Percentiles rank a stretch among this genome's conserved stretches.
Evolutionary conservation across 1,140 invertebrate genomes (phyloP).

Genomic region (Bombus ignitus): DNA sequence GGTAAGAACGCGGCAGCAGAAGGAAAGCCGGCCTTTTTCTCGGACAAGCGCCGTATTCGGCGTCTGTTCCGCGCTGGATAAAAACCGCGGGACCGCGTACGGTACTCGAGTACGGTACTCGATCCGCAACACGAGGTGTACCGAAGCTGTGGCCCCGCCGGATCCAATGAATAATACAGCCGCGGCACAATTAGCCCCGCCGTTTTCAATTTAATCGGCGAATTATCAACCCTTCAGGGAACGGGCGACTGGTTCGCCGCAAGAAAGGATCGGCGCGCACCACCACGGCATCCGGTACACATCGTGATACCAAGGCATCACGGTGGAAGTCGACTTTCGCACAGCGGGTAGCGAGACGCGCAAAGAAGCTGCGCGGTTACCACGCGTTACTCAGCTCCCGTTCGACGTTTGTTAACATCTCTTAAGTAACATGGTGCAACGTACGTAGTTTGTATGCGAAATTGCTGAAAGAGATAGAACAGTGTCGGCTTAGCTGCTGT

Average conservation of each 20-base stretch:
- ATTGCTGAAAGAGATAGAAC: neutral
- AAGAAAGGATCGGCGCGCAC: slow-evolving; percentile 67
- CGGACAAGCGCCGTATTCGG: slow-evolving; percentile 38
- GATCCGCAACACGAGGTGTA: neutral
- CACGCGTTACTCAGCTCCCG: neutral
- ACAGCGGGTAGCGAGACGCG: slow-evolving; percentile 70
- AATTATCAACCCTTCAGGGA: slow-evolving; percentile 81
- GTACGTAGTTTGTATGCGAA: neutral
- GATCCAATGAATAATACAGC: slow-evolving; percentile 80
- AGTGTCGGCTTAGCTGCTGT: no score
- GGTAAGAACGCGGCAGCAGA: slow-evolving; percentile 36
- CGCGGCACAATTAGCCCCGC: slow-evolving; percentile 78
- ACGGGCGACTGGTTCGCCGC: slow-evolving; percentile 62
- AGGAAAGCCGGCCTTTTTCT: slow-evolving; percentile 39
- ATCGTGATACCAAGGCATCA: neutral
- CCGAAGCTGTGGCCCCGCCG: slow-evolving; percentile 35
- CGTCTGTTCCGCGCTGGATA: neutral
- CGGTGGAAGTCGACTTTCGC: slow-evolving; percentile 40
- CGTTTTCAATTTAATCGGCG: slow-evolving; percentile 82
- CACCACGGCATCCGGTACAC: slow-evolving; percentile 6
- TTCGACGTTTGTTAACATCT: neutral
- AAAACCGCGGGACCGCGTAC: slow-evolving; percentile 12
- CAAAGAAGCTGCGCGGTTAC: slow-evolving; percentile 48
- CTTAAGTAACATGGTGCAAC: neutral
- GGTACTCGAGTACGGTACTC: slow-evolving; percentile 9